Evolutionary conservation across 2,797 vertebrate genomes (phyloP).

Genomic region (Cheirogaleus major): DNA sequence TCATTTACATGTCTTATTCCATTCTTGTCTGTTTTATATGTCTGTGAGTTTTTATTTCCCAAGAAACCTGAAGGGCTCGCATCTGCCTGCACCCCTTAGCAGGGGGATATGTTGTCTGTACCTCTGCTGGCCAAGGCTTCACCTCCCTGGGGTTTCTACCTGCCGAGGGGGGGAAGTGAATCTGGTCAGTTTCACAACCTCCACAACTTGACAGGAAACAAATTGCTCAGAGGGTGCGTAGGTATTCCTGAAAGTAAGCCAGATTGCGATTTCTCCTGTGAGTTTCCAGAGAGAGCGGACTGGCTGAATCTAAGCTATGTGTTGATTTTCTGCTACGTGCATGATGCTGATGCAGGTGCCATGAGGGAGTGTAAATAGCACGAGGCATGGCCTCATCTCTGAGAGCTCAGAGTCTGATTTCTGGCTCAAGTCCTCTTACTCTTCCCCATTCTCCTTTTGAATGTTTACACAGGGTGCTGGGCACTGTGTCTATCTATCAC

Average conservation of each 20-base stretch:
- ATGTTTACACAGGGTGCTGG: neutral
- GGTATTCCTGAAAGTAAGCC: neutral
- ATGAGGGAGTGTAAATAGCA: rapidly evolving
- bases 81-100: neutral
- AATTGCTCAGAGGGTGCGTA: neutral
- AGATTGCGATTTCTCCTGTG: neutral
- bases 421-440: neutral
- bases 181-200: neutral
- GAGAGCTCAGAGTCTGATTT: neutral
- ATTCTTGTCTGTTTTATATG: neutral
- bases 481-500: neutral
- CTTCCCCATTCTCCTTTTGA: neutral
- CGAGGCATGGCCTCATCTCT: neutral
- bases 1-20: neutral
- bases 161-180: neutral
- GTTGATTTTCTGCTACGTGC: neutral
- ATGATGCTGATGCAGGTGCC: no score
- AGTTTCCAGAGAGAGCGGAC: neutral
- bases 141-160: neutral
- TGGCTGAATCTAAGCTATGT: neutral
- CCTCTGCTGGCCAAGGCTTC: rapidly evolving
- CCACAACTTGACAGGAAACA: neutral
- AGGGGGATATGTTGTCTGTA: no score
- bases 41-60: neutral
- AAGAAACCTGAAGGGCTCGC: neutral